Conservation (phyloP, 2,797 vertebrate species). For the Cossypha niveicapilla region DNA sequence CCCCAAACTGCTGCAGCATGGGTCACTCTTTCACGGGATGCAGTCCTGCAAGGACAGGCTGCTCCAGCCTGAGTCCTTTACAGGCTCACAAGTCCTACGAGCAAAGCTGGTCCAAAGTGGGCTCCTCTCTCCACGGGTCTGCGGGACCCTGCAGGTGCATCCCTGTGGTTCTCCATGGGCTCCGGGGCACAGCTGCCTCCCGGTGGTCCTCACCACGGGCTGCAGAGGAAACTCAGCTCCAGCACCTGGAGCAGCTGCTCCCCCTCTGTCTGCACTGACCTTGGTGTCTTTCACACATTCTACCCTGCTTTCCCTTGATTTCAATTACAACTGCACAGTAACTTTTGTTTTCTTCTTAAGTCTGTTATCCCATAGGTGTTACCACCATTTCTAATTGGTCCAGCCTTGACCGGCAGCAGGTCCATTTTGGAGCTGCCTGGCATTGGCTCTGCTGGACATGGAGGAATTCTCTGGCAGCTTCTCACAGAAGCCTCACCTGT, state of each 20-base stretch:
- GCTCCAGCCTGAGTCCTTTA: neutral
- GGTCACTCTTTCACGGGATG: neutral
- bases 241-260: rapidly evolving
- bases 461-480: neutral
- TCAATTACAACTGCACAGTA: neutral
- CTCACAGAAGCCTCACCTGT: neutral
- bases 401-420: rapidly evolving
- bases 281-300: neutral
- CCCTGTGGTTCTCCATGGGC: too few relatives aligned
- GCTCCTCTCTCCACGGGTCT: rapidly evolving
- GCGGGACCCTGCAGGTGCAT: rapidly evolving
- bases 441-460: neutral
- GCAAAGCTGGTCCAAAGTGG: neutral
- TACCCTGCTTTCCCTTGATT: neutral
- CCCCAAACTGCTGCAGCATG: neutral
- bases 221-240: neutral
- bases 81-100: neutral
- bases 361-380: neutral
- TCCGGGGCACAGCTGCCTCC: neutral
- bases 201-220: rapidly evolving
- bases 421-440: neutral
- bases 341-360: too few relatives aligned
- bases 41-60: neutral
- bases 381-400: neutral
- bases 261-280: neutral